Evolutionary conservation across 2,797 vertebrate genomes (phyloP), one percentile per base, ranked within the genome.

Genomic region (Etheostoma nigrum): DNA sequence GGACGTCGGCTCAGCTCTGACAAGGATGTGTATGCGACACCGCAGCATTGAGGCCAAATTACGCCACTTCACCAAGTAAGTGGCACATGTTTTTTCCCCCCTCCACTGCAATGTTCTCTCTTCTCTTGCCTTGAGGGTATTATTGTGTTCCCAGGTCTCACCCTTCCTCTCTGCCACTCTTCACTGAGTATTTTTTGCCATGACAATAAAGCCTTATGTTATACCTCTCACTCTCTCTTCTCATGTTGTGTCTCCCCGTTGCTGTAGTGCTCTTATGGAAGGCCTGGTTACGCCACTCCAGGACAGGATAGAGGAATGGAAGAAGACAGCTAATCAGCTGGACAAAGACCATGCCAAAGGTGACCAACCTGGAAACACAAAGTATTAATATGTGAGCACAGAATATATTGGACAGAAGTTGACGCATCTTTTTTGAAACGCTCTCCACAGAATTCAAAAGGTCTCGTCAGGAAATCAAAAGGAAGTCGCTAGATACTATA

Each of bases 321-420:
- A 99, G 91, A 99, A 98, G 91, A 97, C 97, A 0, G 96, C 96
- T 21, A 98, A 97, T 86, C 97, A 98, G 88, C 94, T 99, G 81
- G 98, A 99, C 93, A 99, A 99, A 93, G 98, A 99, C 90, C 98
- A 99, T 0, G 97, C 97, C 0, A 98, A 99, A 98, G 98, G 98
- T 98, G 69, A 80, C 27, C 33, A 61, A 23, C 8, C 30, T 13
- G 21, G 14, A 0, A 9, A 61, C 4, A 42, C 33, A 42, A 21
- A 16, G 13, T 10, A 10, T 19, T 6, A 0, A 5, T 19, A 21
- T 53, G 4, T 40, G 18, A 44, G 44, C 18, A 3, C 9, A 42
- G 0, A n/a, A 25, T 18, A 12, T 15, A 12, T 33, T 9, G 16
- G 21, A 55, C 16, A 33, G 55, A 72, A 64, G 71, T 18, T 40